Conservation (phyloP, 2,797 vertebrate species). For the Sebastes kiyomatsui region DNA sequence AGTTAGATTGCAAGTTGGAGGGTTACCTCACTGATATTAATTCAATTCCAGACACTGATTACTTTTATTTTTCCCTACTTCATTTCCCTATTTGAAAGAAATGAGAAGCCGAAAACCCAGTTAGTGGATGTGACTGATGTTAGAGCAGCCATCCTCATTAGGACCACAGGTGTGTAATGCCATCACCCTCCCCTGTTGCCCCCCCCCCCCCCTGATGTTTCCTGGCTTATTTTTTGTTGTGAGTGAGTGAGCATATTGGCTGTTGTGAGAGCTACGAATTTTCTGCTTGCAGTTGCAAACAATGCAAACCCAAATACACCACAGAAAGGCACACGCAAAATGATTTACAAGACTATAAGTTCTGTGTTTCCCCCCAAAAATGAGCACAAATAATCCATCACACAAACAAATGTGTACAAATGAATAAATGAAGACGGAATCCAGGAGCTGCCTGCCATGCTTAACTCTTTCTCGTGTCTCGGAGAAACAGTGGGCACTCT, state of each 20-base stretch:
- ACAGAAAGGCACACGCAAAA: neutral
- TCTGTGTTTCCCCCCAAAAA: constrained; percentile 16
- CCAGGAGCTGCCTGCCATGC: constrained; percentile 62
- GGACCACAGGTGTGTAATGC: constrained; percentile 68
- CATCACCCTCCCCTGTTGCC: constrained; percentile 34
- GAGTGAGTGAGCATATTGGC: constrained; percentile 20
- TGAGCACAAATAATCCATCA: constrained; percentile 66
- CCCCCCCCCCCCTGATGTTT: constrained; percentile 22
- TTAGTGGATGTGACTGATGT: constrained; percentile 54
- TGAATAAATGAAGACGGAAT: constrained; percentile 68
- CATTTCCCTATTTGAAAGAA: constrained; percentile 29
- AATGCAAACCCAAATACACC: constrained; percentile 1
- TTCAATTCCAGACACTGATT: neutral
- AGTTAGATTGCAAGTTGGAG: neutral
- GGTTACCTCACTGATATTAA: neutral
- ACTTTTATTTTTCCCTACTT: constrained; percentile 7
- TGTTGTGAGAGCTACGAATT: constrained; percentile 1
- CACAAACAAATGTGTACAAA: constrained; percentile 66
- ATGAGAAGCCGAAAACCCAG: constrained; percentile 32
- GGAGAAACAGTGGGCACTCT: constrained; percentile 73
- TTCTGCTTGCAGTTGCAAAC: constrained; percentile 8
- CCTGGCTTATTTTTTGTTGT: constrained; percentile 38
- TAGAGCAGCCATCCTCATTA: constrained; percentile 61
- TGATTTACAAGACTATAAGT: constrained; percentile 12
- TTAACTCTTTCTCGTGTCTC: constrained; percentile 61